Base-by-base conservation (phyloP, 1,140 invertebrate genomes). In the Protaetia brevitarsis region DNA sequence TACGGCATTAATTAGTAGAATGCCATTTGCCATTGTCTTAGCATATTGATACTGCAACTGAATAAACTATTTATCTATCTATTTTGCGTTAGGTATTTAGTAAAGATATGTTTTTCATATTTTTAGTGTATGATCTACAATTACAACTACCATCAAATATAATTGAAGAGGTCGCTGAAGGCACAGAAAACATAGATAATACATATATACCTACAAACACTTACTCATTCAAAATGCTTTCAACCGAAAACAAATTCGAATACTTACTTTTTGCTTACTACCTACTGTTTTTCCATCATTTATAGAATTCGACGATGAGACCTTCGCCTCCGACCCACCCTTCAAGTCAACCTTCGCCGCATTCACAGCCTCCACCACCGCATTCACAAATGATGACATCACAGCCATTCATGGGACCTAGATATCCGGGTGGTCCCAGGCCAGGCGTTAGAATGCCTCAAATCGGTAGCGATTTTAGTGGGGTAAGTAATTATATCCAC, bases 381-480 rank as follows among this genome's bases (percentile, higher is more conserved):
- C 90, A 89, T 82, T 84, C 84, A 78, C 89, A 92, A 82, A 93
- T 93, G 89, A 92, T 93, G 88, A 86, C 89, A 72, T 90, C 82
- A 60, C 87, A 94, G 82, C 92, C 93, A 62, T 97, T 96, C 79
- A 96, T 97, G 90, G 93, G 93, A 34, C 94, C 95, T 0, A 84
- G 95, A 79, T 97, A 95, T 83, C 92, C 94, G 16, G 89, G 89
- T 59, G 94, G 93, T 66, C 95, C 95, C 6, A 82, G 95, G 71
- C 94, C 93, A 30, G 87, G 89, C 41, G 94, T 96, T 63, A 85
- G 95, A 77, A 96, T 97, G 89, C 93, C 94, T 71, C 92, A 93
- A 73, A 92, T 95, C 85, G 90, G 89, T 78, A 95, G 90, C 80
- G 95, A 97, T 76, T 98, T 97, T 77, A 97, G 95, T 81, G 94